Evolutionary conservation across 1,140 invertebrate species (phyloP).

Genomic region (Drosophila neocordata): DNA sequence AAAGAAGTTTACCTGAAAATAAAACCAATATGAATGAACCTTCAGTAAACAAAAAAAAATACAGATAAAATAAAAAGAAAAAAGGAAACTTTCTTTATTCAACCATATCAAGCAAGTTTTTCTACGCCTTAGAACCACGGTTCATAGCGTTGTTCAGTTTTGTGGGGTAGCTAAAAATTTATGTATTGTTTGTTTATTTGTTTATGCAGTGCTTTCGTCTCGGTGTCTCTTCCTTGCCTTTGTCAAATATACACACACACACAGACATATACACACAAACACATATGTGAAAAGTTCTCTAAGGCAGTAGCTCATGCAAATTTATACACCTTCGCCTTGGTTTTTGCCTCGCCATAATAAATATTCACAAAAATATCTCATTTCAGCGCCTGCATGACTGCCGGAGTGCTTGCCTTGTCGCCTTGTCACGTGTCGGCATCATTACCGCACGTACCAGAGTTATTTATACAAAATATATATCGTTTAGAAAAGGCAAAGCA

Average conservation of each 20-base stretch:
- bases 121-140: neutral
- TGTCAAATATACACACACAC: constrained; percentile 4
- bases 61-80: too few relatives aligned
- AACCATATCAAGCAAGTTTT: too few relatives aligned
- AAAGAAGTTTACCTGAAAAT: too few relatives aligned
- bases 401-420: constrained; percentile 43
- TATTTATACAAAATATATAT: constrained; percentile 79
- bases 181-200: constrained; percentile 80
- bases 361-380: constrained; percentile 74
- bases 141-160: constrained; percentile 6
- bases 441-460: constrained; percentile 75
- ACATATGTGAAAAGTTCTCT: constrained; percentile 20
- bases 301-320: constrained; percentile 66
- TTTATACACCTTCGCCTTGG: constrained; percentile 69
- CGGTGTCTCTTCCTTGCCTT: constrained; percentile 21
- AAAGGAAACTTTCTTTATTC: too few relatives aligned
- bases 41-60: too few relatives aligned
- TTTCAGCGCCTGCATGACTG: constrained; percentile 63
- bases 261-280: constrained; percentile 11
- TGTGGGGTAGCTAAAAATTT: constrained; percentile 61
- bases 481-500: constrained; percentile 51
- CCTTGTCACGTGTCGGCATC: constrained; percentile 77
- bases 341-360: constrained; percentile 61
- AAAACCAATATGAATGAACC: too few relatives aligned
- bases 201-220: constrained; percentile 73